A percentile compares a stretch with the other conserved stretches of the same genome.
phyloP scores from a whole-genome alignment of 2,113 vertebrate species.

The Eptesicus fuscus region DNA sequence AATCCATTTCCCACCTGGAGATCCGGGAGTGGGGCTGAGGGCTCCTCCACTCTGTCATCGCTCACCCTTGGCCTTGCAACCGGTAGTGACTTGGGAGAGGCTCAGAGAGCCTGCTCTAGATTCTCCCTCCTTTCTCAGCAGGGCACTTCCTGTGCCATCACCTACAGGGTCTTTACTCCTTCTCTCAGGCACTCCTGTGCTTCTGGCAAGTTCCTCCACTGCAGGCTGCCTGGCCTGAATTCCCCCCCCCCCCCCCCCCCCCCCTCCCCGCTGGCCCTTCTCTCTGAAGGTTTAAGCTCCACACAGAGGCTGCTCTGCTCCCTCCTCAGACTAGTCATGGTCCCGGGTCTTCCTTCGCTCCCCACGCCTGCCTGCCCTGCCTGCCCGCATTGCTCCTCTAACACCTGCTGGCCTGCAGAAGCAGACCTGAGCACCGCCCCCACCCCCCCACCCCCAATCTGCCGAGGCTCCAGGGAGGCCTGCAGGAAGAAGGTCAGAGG shows the following conservation, averaged over 20 bases:
- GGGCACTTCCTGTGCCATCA: not conserved
- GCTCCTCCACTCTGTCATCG: not conserved
- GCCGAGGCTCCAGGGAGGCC: not conserved
- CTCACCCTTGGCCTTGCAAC: not conserved
- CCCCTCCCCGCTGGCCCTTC: not conserved
- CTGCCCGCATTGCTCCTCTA: not conserved
- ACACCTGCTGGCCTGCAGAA: not conserved
- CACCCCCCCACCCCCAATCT: not conserved
- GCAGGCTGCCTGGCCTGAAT: not conserved
- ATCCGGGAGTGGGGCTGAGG: not conserved
- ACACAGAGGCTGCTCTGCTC: not conserved
- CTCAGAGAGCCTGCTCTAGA: not conserved
- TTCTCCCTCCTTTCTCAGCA: not conserved
- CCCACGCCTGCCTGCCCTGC: not conserved
- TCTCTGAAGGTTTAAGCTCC: not conserved
- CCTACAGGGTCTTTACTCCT: not conserved
- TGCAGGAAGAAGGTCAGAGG: not conserved
- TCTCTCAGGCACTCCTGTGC: not conserved
- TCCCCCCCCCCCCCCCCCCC: not conserved
- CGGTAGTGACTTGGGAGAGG: not conserved
- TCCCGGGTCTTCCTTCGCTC: not conserved
- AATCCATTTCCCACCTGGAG: not conserved
- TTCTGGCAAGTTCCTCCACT: not conserved
- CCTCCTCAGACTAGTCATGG: not conserved
- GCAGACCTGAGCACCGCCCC: not conserved